These are phyloP conservation scores for Pseudachorutes palmiensis DNA, from an alignment of 1,140 invertebrate species.

Conservation along the genomic window DNA sequence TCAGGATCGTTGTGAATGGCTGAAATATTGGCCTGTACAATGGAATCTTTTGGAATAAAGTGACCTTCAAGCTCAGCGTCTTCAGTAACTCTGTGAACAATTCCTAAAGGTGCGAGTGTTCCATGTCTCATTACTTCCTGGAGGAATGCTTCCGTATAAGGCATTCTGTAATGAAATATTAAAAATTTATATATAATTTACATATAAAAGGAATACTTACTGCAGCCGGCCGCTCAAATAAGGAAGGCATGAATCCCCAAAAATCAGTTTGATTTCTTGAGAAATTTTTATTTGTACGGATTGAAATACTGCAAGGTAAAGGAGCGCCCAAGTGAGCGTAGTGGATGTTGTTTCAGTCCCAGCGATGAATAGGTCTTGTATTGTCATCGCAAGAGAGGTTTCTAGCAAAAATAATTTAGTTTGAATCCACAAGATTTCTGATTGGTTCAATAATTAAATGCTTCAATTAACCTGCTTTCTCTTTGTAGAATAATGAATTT, in stretches of 20 bases:
- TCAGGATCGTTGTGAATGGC: conserved; percentile 15
- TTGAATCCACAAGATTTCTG: too few relatives aligned
- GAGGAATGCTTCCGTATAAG: conserved; percentile 13
- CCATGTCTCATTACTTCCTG: conserved; percentile 13
- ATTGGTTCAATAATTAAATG: too few relatives aligned
- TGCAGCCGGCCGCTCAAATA: conserved; percentile 14
- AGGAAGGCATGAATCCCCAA: conserved; percentile 38
- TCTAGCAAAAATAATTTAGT: conserved; percentile 10
- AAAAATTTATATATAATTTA: not conserved
- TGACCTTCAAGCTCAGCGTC: not conserved
- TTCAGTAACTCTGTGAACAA: conserved; percentile 12
- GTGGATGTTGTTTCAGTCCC: conserved; percentile 42
- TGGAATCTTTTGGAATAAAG: conserved; percentile 19
- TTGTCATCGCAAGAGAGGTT: conserved; percentile 16
- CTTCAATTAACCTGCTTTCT: conserved; percentile 22
- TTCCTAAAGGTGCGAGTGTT: conserved; percentile 19
- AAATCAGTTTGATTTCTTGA: conserved; percentile 41
- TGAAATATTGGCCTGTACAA: conserved; percentile 18
- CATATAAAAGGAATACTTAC: not conserved
- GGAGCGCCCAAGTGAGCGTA: conserved; percentile 41
- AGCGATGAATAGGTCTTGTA: conserved; percentile 34
- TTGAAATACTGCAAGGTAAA: conserved; percentile 40
- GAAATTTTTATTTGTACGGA: conserved; percentile 40
- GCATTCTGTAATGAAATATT: conserved; percentile 13
- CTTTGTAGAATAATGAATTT: conserved; percentile 22